Conservation (phyloP, 2,888 invertebrate species). For the Tiphia femorata region DNA sequence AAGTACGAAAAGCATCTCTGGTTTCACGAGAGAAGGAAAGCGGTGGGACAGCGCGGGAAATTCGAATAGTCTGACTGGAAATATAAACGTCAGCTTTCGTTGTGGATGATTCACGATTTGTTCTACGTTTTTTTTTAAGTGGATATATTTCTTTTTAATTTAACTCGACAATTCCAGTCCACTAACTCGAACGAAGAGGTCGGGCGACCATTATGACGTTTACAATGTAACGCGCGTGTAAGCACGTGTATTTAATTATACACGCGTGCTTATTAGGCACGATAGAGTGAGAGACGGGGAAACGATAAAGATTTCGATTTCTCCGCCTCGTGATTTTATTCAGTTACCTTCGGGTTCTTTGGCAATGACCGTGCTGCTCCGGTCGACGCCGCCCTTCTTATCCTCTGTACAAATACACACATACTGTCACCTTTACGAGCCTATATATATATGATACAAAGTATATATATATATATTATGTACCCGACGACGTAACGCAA, state of each 20-base stretch:
- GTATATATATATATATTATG: too few relatives aligned
- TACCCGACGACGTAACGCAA: too few relatives aligned
- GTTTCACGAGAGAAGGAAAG: neutral
- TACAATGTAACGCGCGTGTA: neutral
- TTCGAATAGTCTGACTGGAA: neutral
- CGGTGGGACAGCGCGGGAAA: neutral
- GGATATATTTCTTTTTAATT: too few relatives aligned
- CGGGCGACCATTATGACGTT: too few relatives aligned
- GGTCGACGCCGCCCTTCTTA: constrained; percentile 93
- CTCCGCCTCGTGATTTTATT: constrained; percentile 25
- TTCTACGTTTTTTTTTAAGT: too few relatives aligned
- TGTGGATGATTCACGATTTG: too few relatives aligned
- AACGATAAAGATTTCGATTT: constrained; percentile 34
- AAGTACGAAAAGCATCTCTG: neutral
- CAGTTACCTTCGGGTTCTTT: constrained; percentile 90
- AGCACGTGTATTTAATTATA: neutral
- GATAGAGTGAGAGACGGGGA: constrained; percentile 35
- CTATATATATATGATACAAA: too few relatives aligned
- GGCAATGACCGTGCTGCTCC: constrained; percentile 93
- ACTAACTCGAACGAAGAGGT: neutral
- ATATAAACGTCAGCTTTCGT: neutral
- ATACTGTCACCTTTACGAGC: constrained; percentile 68
- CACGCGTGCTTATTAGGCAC: constrained; percentile 24
- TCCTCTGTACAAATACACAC: constrained; percentile 81
- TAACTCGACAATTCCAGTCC: too few relatives aligned